Base-by-base conservation (phyloP, 2,113 vertebrate genomes). In the Corythoichthys haematopterus region DNA sequence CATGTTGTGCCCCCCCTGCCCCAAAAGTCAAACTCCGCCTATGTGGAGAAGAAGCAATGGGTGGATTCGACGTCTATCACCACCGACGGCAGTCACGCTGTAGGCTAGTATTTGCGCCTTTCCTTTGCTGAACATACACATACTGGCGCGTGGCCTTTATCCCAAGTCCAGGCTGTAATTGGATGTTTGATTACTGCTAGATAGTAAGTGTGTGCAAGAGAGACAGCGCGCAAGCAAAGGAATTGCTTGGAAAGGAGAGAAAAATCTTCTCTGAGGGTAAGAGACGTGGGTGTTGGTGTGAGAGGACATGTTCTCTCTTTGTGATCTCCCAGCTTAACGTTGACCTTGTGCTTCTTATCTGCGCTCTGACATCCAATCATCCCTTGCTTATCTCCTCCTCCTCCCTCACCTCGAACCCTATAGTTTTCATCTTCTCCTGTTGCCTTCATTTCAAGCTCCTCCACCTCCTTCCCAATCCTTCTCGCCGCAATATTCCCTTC, bases 151-250 rank as follows among this genome's bases (percentile, higher is more conserved):
- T 0, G 66, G 40, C 64, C 63, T 14, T n/a, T 28, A 63, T 78
- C 71, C 64, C 60, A 75, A 78, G 78, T 61, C 71, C 74, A 64
- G 64, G 71, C 76, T 80, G 79, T 88, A 88, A 87, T 89, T 84
- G 84, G 84, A 89, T 82, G 81, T 85, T 72, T 88, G 84, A 89
- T 89, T 84, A 83, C 83, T 83, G 79, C 78, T 74, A 79, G 77
- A 82, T 82, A 64, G 78, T 45, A 28, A n/a, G n/a, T 1, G 71
- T 58, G 68, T 62, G 70, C 36, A 4, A 20, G 56, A 15, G 55
- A 37, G 62, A 50, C 36, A 35, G 45, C 56, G 55, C 37, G 40
- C 55, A 52, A 64, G 9, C n/a, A n/a, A n/a, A n/a, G n/a, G n/a
- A n/a, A n/a, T n/a, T n/a, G n/a, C n/a, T n/a, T n/a, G 56, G 36